Evolutionary conservation across 1,140 invertebrate species (phyloP), one percentile per base, ranked within the genome.

Genomic region (Stratiolaelaps scimitus): DNA sequence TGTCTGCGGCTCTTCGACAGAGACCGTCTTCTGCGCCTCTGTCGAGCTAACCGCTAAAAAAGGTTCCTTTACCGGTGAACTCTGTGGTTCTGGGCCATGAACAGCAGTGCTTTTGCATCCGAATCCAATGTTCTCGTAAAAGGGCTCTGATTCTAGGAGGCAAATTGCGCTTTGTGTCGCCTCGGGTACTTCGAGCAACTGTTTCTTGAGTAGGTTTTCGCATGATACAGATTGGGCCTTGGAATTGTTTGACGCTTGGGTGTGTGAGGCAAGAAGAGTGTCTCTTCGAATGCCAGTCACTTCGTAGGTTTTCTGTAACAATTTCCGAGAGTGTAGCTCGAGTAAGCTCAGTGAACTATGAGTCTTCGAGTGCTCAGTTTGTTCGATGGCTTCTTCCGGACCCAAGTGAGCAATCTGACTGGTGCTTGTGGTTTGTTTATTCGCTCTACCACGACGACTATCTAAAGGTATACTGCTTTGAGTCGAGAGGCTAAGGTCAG

Each of bases 1-100:
- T 17, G 23, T 17, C 15, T 60, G 26, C 1, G 15, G 53, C 53
- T 60, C 53, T 15, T 60, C 53, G 53, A 60, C 53, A 60, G 20
- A 60, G 53, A 34, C 53, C 15, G 53, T 60, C 53, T 60, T 60
- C 53, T 60, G 53, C 53, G 23, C 23, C 53, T 26, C 26, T 60
- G 53, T 26, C 53, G 53, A 26, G 53, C 53, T 60, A 60, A 34
- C 53, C 23, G 23, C 53, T 60, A 60, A 60, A 60, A 60, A 60
- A 60, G 53, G 34, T 29, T 19, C 34, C 34, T 60, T 60, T 34
- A 23, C 23, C 53, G 53, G 15, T 19, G 53, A 60, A 60, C 53
- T 60, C 23, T 60, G 53, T 23, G 53, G 53, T 26, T 60, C 53
- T 60, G 53, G 23, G 23, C 53, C 53, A 17, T 60, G 26, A 34